Conservation (phyloP, 2,888 invertebrate genomes). For the Cenopis cana region DNA sequence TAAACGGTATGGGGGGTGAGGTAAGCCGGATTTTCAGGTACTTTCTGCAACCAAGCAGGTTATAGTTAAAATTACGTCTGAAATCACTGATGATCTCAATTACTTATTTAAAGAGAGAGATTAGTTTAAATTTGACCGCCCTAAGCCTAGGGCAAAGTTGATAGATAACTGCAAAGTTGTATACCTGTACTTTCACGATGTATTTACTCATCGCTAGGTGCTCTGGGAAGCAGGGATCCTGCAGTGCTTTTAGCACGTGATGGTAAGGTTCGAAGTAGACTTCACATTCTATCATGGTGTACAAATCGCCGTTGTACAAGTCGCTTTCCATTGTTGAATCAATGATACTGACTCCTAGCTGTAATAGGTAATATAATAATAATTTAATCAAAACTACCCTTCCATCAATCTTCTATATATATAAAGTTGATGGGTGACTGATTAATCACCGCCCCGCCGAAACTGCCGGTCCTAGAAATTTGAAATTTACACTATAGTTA, state of each 20-base stretch:
- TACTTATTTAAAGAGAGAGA: too few relatives aligned
- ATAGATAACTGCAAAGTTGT: conserved; percentile 48
- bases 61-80: neutral
- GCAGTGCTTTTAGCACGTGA: conserved; percentile 88
- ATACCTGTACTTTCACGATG: conserved; percentile 85
- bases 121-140: neutral
- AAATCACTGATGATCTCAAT: neutral
- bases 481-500: too few relatives aligned
- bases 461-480: too few relatives aligned
- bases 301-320: conserved; percentile 56
- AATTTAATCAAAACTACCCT: too few relatives aligned
- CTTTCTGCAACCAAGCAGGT: conserved; percentile 51
- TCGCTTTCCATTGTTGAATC: conserved; percentile 51
- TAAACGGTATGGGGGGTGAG: conserved; percentile 48
- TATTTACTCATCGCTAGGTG: conserved; percentile 89
- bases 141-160: neutral
- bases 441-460: too few relatives aligned
- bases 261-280: conserved; percentile 93
- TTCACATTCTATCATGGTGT: conserved; percentile 90
- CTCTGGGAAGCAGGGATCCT: conserved; percentile 79
- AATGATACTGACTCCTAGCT: conserved; percentile 68
- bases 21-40: conserved; percentile 59
- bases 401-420: too few relatives aligned
- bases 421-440: too few relatives aligned
- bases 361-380: conserved; percentile 45